Evolutionary conservation across 2,888 invertebrate genomes (phyloP).

Genomic region (Cylindroiulus punctatus): DNA sequence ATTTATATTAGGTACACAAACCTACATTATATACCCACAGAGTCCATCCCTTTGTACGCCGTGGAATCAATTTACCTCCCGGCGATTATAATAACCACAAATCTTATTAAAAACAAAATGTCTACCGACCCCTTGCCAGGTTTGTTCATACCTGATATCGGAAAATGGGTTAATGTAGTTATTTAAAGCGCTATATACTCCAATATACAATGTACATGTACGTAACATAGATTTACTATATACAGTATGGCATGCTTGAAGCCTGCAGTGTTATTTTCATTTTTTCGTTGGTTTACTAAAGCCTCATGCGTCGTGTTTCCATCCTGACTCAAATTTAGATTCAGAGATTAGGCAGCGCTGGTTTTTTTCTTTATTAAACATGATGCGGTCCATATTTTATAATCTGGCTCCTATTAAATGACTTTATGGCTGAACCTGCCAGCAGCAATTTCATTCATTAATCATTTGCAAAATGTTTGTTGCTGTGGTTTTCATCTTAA

Average conservation of each 20-base stretch:
- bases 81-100: not conserved
- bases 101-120: not conserved
- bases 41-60: not conserved
- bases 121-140: not conserved
- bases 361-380: conserved; percentile 4
- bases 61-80: not conserved
- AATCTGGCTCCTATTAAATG: conserved; percentile 33
- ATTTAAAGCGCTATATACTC: not conserved
- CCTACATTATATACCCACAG: not conserved
- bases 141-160: not conserved
- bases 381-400: conserved; percentile 29
- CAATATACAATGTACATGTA: not conserved
- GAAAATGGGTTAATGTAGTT: conserved; percentile 2
- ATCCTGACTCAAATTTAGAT: conserved; percentile 21
- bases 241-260: too few relatives aligned
- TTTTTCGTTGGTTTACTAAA: not conserved
- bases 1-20: too few relatives aligned
- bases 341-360: conserved; percentile 16
- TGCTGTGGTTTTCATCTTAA: conserved; percentile 27
- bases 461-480: conserved; percentile 16
- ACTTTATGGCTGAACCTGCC: conserved; percentile 31
- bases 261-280: not conserved
- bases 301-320: not conserved
- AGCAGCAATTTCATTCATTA: conserved; percentile 38
- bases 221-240: not conserved